phyloP scores from a whole-genome alignment of 2,113 vertebrate genomes.

The Psittacus erithacus region DNA sequence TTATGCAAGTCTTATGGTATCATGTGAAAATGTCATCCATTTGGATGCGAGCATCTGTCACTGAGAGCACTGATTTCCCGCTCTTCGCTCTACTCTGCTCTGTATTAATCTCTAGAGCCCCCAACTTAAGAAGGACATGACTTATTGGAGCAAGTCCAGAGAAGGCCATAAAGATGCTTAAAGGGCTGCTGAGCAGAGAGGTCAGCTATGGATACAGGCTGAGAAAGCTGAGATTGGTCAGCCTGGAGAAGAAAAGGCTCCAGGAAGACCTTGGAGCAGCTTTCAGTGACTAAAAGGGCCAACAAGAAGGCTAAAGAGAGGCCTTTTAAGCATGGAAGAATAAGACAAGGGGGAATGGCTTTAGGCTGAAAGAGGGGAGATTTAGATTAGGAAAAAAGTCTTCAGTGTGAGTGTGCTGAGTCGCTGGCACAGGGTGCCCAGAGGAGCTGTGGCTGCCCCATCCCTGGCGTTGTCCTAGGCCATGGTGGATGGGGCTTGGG shows the following conservation, averaged over 20 bases:
- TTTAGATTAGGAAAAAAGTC: not conserved
- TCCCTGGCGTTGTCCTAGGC: not conserved
- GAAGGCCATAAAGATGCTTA: not conserved
- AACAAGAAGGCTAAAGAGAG: not conserved
- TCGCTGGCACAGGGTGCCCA: not conserved
- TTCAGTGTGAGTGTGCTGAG: not conserved
- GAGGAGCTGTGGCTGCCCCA: not conserved
- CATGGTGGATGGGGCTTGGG: not conserved
- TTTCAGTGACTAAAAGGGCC: not conserved
- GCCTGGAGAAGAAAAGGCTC: not conserved
- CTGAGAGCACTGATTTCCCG: not conserved
- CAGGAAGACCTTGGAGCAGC: not conserved
- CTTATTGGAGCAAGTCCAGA: not conserved
- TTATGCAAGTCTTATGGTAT: not conserved
- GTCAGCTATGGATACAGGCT: not conserved
- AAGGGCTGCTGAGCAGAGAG: not conserved
- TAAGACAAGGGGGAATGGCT: not conserved
- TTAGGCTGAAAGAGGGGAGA: not conserved
- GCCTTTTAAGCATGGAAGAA: not conserved
- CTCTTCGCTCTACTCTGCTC: not conserved
- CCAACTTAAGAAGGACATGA: not conserved
- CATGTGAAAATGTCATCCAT: not conserved
- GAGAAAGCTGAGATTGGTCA: not conserved
- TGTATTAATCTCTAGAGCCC: not conserved
- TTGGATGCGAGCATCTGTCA: not conserved